Percentiles rank a stretch among this genome's conserved stretches.
phyloP scores from a whole-genome alignment of 2,113 vertebrate species.

The Otocyon megalotis region DNA sequence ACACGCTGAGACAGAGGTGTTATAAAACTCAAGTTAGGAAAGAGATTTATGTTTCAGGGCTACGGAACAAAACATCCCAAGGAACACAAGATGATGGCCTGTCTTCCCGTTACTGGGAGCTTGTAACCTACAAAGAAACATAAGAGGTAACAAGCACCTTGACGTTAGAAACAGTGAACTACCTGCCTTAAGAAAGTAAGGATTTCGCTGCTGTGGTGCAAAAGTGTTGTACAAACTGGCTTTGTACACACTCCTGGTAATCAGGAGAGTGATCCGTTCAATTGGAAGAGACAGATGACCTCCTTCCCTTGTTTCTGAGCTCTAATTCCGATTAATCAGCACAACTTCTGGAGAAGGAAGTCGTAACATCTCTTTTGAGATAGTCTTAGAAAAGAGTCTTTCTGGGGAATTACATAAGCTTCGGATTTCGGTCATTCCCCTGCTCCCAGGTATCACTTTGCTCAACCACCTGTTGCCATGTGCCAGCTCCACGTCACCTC shows the following conservation, averaged over 20 bases:
- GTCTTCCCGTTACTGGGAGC: constrained; percentile 28
- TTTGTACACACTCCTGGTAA: neutral
- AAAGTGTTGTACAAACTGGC: neutral
- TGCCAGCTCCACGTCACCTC: neutral
- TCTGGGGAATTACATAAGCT: neutral
- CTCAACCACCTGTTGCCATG: neutral
- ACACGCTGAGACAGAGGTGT: neutral
- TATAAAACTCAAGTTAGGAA: neutral
- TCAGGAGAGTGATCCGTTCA: neutral
- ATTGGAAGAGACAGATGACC: neutral
- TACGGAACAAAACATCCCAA: constrained; percentile 9
- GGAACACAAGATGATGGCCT: neutral
- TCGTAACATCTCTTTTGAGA: neutral
- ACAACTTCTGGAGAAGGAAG: neutral
- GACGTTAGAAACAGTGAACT: neutral
- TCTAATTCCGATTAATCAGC: neutral
- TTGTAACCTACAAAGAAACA: constrained; percentile 49
- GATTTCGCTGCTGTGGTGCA: neutral
- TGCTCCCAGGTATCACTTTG: too few relatives aligned
- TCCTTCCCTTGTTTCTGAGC: neutral
- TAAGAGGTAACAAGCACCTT: neutral
- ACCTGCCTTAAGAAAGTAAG: neutral
- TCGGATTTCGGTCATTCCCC: neutral
- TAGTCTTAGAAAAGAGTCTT: neutral
- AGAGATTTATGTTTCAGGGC: constrained; percentile 18